These are phyloP conservation scores for Eciton burchellii DNA, from an alignment of 1,140 invertebrate genomes.

Conservation along the genomic window DNA sequence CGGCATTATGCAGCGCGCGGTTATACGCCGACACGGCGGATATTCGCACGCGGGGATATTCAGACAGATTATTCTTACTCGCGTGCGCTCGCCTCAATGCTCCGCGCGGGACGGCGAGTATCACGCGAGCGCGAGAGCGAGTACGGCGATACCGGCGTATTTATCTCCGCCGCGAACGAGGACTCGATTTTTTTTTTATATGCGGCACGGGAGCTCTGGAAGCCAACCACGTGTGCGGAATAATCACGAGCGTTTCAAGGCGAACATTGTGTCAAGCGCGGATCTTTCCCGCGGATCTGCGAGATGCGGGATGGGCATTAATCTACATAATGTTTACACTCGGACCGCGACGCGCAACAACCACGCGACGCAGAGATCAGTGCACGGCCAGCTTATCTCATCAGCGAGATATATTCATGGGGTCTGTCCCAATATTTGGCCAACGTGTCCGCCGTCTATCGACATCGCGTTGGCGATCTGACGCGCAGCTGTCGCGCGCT, in stretches of 20 bases:
- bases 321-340: constrained; percentile 50
- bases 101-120: neutral
- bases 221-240: neutral
- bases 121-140: neutral
- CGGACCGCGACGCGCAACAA: neutral
- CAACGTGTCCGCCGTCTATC: constrained; percentile 75
- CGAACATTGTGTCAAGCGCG: neutral
- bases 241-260: constrained; percentile 7
- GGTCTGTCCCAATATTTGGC: constrained; percentile 74
- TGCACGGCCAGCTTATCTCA: neutral
- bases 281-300: neutral
- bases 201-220: neutral
- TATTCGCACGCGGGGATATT: constrained; percentile 15
- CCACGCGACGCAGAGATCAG: neutral
- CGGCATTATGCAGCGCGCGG: neutral
- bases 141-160: neutral
- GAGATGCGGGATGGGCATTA: constrained; percentile 2
- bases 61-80: constrained; percentile 26
- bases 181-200: constrained; percentile 25
- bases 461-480: constrained; percentile 27
- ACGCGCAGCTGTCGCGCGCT: neutral
- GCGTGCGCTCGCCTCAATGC: neutral
- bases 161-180: too few species aligned
- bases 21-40: neutral
- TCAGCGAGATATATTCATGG: constrained; percentile 46